Percentiles rank a stretch among this genome's conserved stretches.
Conservation (phyloP, 1,140 invertebrate genomes). For the Dinothrombium tinctorium region DNA sequence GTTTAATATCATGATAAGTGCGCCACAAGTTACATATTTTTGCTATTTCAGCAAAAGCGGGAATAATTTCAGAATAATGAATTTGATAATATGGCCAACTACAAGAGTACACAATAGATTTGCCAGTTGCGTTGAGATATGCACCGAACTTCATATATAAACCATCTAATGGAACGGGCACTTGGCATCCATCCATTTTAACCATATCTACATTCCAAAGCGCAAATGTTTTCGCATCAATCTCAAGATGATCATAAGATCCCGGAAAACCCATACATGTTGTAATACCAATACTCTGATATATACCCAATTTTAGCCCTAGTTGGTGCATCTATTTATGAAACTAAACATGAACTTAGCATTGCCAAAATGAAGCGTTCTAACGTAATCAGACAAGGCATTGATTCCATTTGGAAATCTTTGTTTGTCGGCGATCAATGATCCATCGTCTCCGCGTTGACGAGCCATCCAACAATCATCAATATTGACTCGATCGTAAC, state of each 20-base stretch:
- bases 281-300: conserved; percentile 30
- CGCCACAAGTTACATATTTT: conserved; percentile 34
- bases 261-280: no score
- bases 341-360: no score
- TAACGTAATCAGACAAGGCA: conserved; percentile 61
- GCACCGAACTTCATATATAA: no score
- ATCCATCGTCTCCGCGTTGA: conserved; percentile 21
- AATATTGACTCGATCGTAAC: conserved; percentile 36
- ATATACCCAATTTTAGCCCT: conserved; percentile 33
- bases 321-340: no score
- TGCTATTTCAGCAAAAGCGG: conserved; percentile 14
- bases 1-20: conserved; percentile 32
- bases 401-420: conserved; percentile 81
- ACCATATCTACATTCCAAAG: conserved; percentile 19
- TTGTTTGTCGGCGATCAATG: conserved; percentile 56
- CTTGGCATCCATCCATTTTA: conserved; percentile 7
- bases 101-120: conserved; percentile 24
- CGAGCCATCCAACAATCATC: conserved; percentile 87
- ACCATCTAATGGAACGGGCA: not conserved
- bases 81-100: conserved; percentile 25
- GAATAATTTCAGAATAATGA: conserved; percentile 12
- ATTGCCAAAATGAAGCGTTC: no score
- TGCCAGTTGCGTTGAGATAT: conserved; percentile 14
- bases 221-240: conserved; percentile 32
- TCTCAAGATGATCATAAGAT: conserved; percentile 25